Base-by-base conservation (phyloP, 2,113 vertebrate genomes). In the Myotis brandtii region DNA sequence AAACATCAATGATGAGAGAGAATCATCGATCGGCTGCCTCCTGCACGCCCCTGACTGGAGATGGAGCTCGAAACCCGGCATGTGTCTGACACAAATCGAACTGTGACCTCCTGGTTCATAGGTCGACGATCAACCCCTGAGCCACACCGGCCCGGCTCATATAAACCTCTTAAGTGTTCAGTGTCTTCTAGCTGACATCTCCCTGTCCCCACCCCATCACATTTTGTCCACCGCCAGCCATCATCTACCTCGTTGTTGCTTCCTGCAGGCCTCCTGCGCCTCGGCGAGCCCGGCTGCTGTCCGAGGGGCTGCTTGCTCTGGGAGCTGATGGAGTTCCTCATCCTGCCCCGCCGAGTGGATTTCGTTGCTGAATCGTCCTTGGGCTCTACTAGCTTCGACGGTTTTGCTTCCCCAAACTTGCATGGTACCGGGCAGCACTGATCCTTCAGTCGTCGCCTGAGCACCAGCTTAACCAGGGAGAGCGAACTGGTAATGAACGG, bases 391-490 rank as follows among this genome's bases (percentile, higher is more conserved):
- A 59, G 54, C 90, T 88, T 97, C 0, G 27, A 48, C 32, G 86
- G 46, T 25, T 94, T 95, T 54, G 59, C 50, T 37, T 97, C 93
- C 95, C 85, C 88, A 40, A 67, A 79, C 37, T 50, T 92, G 43
- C 3, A 1, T 73, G 73, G 82, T 37, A 10, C 43, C 6, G 62
- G n/a, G 11, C 54, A 73, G 82, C 94, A 80, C 69, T 92, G 43
- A 34, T 69, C 85, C 67, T 83, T 92, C 72, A 70, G 27, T 64
- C 93, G 96, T 69, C 46, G 2, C 80, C 97, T 66, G 32, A 97
- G 87, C 62, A 95, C 92, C n/a, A 95, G 88, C 86, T 95, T 97
- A 59, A 92, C 90, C 94, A 97, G 76, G 18, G 95, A 97, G 67
- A 96, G 87, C 1, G 94, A 93, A 52, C 85, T 92, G 80, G 80